A percentile compares a stretch with the other conserved stretches of the same genome.
These are phyloP conservation scores for Arvicanthis niloticus DNA, from an alignment of 2,113 vertebrate genomes.

Conservation along the genomic window DNA sequence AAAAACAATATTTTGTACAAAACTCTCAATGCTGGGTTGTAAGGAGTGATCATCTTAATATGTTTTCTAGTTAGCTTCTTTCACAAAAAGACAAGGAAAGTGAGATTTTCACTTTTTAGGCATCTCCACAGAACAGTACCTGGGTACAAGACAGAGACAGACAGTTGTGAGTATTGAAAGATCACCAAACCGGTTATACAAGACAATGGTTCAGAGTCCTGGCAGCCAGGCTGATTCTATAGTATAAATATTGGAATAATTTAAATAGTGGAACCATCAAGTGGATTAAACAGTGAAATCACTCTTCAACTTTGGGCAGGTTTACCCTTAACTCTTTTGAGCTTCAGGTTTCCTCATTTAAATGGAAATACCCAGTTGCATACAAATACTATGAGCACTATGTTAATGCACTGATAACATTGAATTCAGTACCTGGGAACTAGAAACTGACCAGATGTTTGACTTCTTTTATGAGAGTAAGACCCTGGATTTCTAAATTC, in stretches of 20 bases:
- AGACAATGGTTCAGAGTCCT: not conserved
- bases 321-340: slow-evolving; percentile 22
- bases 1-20: slow-evolving; percentile 44
- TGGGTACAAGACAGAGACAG: not conserved
- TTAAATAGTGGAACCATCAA: not conserved
- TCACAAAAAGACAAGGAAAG: not conserved
- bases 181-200: not conserved
- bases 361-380: not conserved
- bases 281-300: not conserved
- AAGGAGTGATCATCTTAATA: not conserved
- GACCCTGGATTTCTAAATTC: slow-evolving; percentile 25
- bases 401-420: not conserved
- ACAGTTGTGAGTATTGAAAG: not conserved
- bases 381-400: not conserved
- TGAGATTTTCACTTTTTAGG: not conserved
- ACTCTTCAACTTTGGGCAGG: not conserved
- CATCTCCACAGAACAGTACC: not conserved
- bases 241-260: not conserved
- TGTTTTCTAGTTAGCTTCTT: slow-evolving; percentile 24
- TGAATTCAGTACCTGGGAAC: not conserved
- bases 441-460: not conserved
- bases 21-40: not conserved
- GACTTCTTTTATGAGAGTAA: slow-evolving; percentile 50
- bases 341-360: not conserved
- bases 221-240: not conserved